Base-by-base conservation (phyloP, 2,888 invertebrate species). In the Coremacera marginata region DNA sequence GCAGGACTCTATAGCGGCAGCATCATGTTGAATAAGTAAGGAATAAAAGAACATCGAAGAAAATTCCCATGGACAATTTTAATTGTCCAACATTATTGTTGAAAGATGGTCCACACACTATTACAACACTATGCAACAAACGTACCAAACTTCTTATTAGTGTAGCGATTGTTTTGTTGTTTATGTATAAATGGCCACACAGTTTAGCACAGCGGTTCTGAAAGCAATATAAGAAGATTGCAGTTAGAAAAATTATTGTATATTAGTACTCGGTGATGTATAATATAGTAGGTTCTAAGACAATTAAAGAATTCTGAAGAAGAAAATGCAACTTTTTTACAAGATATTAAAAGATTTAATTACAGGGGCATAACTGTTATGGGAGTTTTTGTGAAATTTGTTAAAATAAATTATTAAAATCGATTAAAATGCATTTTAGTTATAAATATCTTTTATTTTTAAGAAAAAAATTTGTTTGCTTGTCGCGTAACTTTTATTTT, bases 81-180 rank as follows among this genome's bases (percentile, higher is more conserved):
- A 79, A 79, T 79, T 79, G 76, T 70, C 37, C 77, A 71, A 75
- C 65, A 77, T 77, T 75, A 79, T 79, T 77, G 77, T 63, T 52
- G 25, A 60, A 62, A 62, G 70, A 60, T n/a, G 75, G 62, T 57
- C 16, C 62, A 62, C 62, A 49, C 25, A 51, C 51, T 68, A 68
- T 68, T 22, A 44, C 22, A 31, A 65, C 65, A 65, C 16, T 65
- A 60, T 27, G 14, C 60, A 60, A 60, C 60, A 60, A 25, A 60
- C 27, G 25, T 27, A 60, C 60, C 60, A 5, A 60, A 25, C 60
- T 60, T 60, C 19, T 37, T 67, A 67, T 67, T 44, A 34, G 31
- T n/a, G 34, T 25, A 14, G 19, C 55, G n/a, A 70, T 11, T 31
- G 34, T 31, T 31, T n/a, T 52, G 25, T 51, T 70, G 37, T 37